Base-by-base conservation (phyloP, 1,140 invertebrate species). In the Drosophila punjabiensis region DNA sequence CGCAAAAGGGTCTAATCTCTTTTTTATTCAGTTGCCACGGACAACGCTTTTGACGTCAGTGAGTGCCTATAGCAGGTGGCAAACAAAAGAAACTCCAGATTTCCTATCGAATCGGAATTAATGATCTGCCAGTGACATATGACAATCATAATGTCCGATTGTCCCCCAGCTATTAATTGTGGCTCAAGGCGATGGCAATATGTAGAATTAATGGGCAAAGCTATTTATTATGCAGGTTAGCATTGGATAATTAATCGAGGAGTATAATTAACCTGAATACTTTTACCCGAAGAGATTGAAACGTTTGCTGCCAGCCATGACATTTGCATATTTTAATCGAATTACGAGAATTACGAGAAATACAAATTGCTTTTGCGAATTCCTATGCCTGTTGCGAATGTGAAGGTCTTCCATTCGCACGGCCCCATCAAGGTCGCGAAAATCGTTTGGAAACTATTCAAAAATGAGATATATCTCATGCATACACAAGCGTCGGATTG, bases 281-380 rank as follows among this genome's bases (percentile, higher is more conserved):
- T n/a, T 43, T 7, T n/a, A 41, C 28, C 35, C 14, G 28, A 7
- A 16, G 18, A 45, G 20, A 32, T 67, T 32, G 28, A 35, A 13
- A 2, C 33, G 16, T 32, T 8, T 13, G 13, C 13, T n/a, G 24
- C 11, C 10, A 33, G 32, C 28, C 13, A 16, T 69, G 16, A 9
- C 56, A 88, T 83, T 87, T 88, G 80, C 84, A 88, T 88, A 74
- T 66, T 83, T 88, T 88, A 87, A 87, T 88, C 81, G 78, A 88
- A 74, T 77, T 80, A 39, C 43, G 30, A 48, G 50, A 18, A 53
- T 7, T 53, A 3, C n/a, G 11, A 32, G 33, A 33, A 33, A 11
- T 37, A 11, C 35, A 37, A 37, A 30, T 30, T 30, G 55, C 55
- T 35, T 35, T 9, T 9, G 41, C 16, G 28, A 32, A 24, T 10